Evolutionary conservation across 2,888 invertebrate genomes (phyloP), one percentile per base, ranked within the genome.

Genomic region (Drosophila buzzatii): DNA sequence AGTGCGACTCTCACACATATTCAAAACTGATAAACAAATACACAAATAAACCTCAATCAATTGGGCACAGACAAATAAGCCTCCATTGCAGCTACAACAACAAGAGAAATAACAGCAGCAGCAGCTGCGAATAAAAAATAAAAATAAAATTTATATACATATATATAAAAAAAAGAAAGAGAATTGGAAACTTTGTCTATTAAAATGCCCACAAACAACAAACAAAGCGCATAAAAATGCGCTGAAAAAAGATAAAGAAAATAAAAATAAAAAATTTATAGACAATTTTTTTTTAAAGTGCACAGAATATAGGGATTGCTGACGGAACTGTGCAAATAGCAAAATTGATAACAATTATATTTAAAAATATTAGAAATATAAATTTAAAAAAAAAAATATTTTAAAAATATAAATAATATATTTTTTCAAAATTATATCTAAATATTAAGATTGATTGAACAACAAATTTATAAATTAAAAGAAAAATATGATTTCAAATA

Each of bases 61-160:
- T 87, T 87, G 85, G 72, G 84, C 88, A 69, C 88, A 85, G 85
- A 77, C 84, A 84, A 82, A 87, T 77, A 87, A 82, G 75, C 72
- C 76, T 57, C 70, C 53, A 56, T 69, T 81, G 76, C 69, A 77
- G 64, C 70, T 61, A 49, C 70, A 67, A 44, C 59, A 73, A 68
- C 59, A 70, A 62, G 58, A 68, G 39, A 23, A 51, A 41, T 18
- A 31, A 33, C 10, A 31, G 35, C 39, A 39, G 12, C 14, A 12
- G 37, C 41, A 71, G 9, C 18, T 27, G 41, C 35, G 47, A 65
- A 45, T 31, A 59, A 52, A 33, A 39, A 18, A 41, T 7, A 18
- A 33, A 16, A 45, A 23, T 12, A 53, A 62, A 68, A 58, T 41
- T 3, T 20, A 20, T 14, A 56, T 51, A 42, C 44, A 12, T 20